Conservation (phyloP, 2,888 invertebrate genomes). For the Ametastegia equiseti region DNA sequence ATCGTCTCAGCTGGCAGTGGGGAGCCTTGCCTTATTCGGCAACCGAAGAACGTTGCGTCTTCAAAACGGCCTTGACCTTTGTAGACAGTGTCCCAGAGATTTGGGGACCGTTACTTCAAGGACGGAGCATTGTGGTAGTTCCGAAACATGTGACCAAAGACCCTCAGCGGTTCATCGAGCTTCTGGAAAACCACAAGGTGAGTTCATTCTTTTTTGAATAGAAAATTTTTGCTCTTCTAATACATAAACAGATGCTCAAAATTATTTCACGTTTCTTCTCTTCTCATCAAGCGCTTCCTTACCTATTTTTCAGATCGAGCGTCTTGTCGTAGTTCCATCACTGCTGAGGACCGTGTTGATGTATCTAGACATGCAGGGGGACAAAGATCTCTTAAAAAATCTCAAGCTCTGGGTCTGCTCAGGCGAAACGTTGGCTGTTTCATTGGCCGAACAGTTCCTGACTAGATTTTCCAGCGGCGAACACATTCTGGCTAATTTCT, state of each 20-base stretch:
- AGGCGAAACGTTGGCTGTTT: slow-evolving; percentile 87
- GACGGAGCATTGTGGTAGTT: slow-evolving; percentile 84
- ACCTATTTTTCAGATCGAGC: slow-evolving; percentile 80
- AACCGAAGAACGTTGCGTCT: slow-evolving; percentile 85
- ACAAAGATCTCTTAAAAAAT: slow-evolving; percentile 77
- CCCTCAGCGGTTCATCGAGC: slow-evolving; percentile 84
- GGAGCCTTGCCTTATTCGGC: slow-evolving; percentile 85
- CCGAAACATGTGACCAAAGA: slow-evolving; percentile 86
- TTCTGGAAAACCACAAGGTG: slow-evolving; percentile 85
- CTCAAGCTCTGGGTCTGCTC: slow-evolving; percentile 92
- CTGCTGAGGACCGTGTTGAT: slow-evolving; percentile 87
- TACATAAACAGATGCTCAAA: not conserved
- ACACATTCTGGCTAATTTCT: slow-evolving; percentile 89
- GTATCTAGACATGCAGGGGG: slow-evolving; percentile 81
- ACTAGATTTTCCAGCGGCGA: slow-evolving; percentile 82
- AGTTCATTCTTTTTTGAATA: no score
- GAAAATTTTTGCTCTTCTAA: not conserved
- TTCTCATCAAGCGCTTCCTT: slow-evolving; percentile 37
- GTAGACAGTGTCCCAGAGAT: slow-evolving; percentile 94
- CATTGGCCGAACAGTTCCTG: slow-evolving; percentile 87
- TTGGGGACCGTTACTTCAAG: slow-evolving; percentile 89
- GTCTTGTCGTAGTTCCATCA: slow-evolving; percentile 92
- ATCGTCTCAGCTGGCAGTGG: slow-evolving; percentile 94
- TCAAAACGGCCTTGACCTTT: slow-evolving; percentile 94
- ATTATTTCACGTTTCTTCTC: not conserved